phyloP scores from a whole-genome alignment of 2,888 invertebrate genomes.

The Aromia moschata region DNA sequence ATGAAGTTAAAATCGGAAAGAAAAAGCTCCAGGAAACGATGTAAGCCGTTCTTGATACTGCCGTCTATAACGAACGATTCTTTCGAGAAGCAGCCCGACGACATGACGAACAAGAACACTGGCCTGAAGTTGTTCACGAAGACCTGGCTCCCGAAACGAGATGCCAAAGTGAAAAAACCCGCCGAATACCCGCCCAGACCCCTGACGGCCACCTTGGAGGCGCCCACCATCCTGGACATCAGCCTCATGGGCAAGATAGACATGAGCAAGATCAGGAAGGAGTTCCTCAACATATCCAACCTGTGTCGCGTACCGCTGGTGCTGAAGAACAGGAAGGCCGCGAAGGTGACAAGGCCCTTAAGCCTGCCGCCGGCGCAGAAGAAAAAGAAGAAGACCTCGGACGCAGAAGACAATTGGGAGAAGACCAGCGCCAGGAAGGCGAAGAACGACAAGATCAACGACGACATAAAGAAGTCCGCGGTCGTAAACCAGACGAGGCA shows the following conservation, averaged over 20 bases:
- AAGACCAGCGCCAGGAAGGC: slow-evolving; percentile 46
- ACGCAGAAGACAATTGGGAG: slow-evolving; percentile 50
- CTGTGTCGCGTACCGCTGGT: slow-evolving; percentile 57
- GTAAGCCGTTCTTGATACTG: slow-evolving; percentile 50
- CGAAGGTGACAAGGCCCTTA: slow-evolving; percentile 46
- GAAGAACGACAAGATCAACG: slow-evolving; percentile 32
- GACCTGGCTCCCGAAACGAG: slow-evolving; percentile 53
- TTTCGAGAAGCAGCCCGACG: slow-evolving; percentile 20
- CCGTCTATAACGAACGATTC: slow-evolving; percentile 41
- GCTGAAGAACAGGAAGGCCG: slow-evolving; percentile 40
- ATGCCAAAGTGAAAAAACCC: slow-evolving; percentile 41
- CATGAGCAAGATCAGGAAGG: slow-evolving; percentile 68
- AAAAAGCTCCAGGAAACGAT: slow-evolving; percentile 30
- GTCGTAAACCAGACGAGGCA: slow-evolving; percentile 20
- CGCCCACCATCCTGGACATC: slow-evolving; percentile 66
- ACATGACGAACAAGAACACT: slow-evolving; percentile 45
- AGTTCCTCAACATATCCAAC: slow-evolving; percentile 63
- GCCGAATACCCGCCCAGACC: slow-evolving; percentile 59
- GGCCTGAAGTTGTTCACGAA: slow-evolving; percentile 58
- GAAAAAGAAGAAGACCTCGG: slow-evolving; percentile 31
- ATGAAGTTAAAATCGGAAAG: slow-evolving; percentile 47
- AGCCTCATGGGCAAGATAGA: slow-evolving; percentile 66
- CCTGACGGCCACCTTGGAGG: slow-evolving; percentile 68
- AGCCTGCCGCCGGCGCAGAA: slow-evolving; percentile 44
- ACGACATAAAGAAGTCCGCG: slow-evolving; percentile 28